Evolutionary conservation across 2,113 vertebrate species (phyloP).

Genomic region (Rhea pennata): DNA sequence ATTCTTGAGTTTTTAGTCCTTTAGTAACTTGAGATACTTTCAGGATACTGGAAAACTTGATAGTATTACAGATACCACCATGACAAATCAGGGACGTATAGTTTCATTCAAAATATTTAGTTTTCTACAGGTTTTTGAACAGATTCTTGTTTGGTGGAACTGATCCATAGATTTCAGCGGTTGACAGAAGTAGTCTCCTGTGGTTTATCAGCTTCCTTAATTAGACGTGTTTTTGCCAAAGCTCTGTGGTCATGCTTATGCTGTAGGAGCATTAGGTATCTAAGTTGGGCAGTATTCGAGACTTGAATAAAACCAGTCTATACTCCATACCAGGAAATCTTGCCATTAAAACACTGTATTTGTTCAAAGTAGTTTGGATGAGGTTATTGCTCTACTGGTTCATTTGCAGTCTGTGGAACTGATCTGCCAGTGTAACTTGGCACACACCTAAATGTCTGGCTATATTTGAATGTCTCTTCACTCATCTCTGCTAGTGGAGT

Average conservation of each 20-base stretch:
- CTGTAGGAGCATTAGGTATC: not conserved
- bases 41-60: not conserved
- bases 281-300: not conserved
- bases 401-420: not conserved
- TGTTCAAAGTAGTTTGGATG: not conserved
- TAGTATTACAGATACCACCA: not conserved
- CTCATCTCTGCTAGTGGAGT: not conserved
- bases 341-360: not conserved
- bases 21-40: not conserved
- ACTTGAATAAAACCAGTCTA: not conserved
- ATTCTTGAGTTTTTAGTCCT: not conserved
- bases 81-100: not conserved
- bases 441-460: not conserved
- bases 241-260: not conserved
- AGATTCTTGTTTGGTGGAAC: not conserved
- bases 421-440: not conserved
- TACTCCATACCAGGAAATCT: not conserved
- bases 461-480: not conserved
- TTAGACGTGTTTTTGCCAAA: not conserved
- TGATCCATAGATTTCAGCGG: not conserved
- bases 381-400: not conserved
- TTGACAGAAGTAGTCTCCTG: not conserved
- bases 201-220: not conserved
- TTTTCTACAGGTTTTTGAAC: not conserved
- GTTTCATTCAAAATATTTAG: no score